phyloP scores from a whole-genome alignment of 2,888 invertebrate genomes.

The Dicyrtomina minuta region DNA sequence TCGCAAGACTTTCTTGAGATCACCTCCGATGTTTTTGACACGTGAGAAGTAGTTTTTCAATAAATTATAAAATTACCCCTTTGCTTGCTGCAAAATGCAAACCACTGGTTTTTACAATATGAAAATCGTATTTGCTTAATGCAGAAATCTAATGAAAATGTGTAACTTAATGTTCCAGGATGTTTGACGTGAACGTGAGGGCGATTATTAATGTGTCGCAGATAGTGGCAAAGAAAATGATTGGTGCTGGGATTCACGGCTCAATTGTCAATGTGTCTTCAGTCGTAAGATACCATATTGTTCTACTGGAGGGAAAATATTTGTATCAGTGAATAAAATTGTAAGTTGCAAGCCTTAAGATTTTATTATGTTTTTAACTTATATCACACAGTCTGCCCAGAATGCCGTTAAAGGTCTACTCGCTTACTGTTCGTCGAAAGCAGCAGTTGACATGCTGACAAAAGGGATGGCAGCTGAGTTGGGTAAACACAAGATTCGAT shows the following conservation, averaged over 20 bases:
- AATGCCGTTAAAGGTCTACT: background rate
- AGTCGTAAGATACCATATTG: constrained; percentile 52
- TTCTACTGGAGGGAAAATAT: background rate
- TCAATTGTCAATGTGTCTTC: constrained; percentile 61
- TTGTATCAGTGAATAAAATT: too few relatives aligned
- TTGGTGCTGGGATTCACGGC: constrained; percentile 56
- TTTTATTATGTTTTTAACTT: background rate
- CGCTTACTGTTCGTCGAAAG: constrained; percentile 56
- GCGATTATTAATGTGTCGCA: constrained; percentile 60
- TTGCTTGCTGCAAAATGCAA: too few relatives aligned
- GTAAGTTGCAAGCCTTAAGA: background rate
- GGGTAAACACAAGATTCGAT: constrained; percentile 60
- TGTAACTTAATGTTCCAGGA: too few relatives aligned
- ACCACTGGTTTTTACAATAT: too few relatives aligned
- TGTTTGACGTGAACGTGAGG: constrained; percentile 58
- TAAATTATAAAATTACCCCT: too few relatives aligned
- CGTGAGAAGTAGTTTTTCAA: too few relatives aligned
- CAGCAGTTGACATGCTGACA: constrained; percentile 60
- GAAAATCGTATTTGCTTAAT: too few relatives aligned
- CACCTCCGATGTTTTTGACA: constrained; percentile 57
- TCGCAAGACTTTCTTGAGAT: constrained; percentile 57
- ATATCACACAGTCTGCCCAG: background rate
- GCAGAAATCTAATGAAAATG: too few relatives aligned
- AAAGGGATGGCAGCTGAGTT: constrained; percentile 61
- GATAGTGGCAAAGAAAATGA: constrained; percentile 58